Percentiles rank a stretch among this genome's conserved stretches.
phyloP scores from a whole-genome alignment of 1,140 invertebrate genomes.

The Magallana angulata region DNA sequence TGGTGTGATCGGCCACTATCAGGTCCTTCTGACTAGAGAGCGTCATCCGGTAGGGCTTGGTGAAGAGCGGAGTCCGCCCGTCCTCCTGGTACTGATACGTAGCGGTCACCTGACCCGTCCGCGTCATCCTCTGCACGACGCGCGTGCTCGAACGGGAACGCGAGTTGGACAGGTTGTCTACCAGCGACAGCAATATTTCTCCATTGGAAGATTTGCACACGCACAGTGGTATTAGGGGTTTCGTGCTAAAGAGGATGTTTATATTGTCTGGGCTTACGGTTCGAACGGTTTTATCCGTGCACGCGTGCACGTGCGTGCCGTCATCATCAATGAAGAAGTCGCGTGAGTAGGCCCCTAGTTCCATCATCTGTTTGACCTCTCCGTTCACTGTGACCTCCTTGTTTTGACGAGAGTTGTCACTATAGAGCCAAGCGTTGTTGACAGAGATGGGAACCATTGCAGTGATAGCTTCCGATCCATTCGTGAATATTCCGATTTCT shows the following conservation, averaged over 20 bases:
- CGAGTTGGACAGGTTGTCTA: slow-evolving; percentile 10
- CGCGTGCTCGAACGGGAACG: slow-evolving; percentile 6
- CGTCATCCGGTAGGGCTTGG: background rate
- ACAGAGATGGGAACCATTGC: background rate
- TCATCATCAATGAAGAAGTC: background rate
- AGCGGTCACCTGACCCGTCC: background rate
- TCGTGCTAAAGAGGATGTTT: slow-evolving; percentile 14
- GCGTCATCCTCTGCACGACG: slow-evolving; percentile 18
- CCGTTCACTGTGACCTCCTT: background rate
- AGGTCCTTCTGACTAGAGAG: background rate
- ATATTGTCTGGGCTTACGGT: background rate
- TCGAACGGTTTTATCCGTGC: slow-evolving; percentile 13
- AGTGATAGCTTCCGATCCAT: background rate
- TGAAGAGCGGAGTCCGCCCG: slow-evolving; percentile 12
- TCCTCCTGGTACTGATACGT: slow-evolving; percentile 13
- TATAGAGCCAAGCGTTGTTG: slow-evolving; percentile 2
- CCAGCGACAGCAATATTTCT: background rate
- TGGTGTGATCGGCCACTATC: background rate
- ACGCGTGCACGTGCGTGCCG: background rate
- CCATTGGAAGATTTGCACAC: background rate
- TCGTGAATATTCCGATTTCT: slow-evolving; percentile 14
- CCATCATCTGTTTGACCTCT: background rate
- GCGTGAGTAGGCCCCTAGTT: slow-evolving; percentile 2
- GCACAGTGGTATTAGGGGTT: background rate
- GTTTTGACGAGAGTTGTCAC: slow-evolving; percentile 16